Evolutionary conservation across 1,140 invertebrate species (phyloP).

Genomic region (Drosophila cardini): DNA sequence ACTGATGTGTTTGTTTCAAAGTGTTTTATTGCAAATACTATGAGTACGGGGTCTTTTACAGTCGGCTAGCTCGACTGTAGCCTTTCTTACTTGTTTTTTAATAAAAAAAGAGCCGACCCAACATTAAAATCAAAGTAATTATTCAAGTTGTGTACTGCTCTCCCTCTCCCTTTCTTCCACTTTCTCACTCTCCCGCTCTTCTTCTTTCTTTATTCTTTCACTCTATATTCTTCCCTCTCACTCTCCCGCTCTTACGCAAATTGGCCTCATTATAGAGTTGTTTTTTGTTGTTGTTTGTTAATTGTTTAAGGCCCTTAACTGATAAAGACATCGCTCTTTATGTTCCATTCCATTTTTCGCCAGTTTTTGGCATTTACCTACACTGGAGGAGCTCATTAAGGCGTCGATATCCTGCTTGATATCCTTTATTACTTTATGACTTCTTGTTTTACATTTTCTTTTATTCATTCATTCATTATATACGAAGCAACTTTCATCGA

Average conservation of each 20-base stretch:
- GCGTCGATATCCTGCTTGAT: conserved; percentile 61
- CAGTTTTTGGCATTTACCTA: conserved; percentile 1
- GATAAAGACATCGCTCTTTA: conserved; percentile 67
- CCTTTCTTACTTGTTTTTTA: conserved; percentile 5
- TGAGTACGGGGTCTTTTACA: too few species aligned
- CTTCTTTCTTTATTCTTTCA: background rate
- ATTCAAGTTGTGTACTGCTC: conserved; percentile 65
- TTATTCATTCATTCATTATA: conserved; percentile 34
- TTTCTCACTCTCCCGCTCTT: conserved; percentile 9
- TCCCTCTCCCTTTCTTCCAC: conserved; percentile 5
- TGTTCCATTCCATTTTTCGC: conserved; percentile 8
- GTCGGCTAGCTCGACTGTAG: background rate
- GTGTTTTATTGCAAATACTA: too few species aligned
- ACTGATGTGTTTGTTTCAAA: too few species aligned
- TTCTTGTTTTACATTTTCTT: conserved; percentile 54
- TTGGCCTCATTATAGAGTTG: conserved; percentile 73
- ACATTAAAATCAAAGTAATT: conserved; percentile 81
- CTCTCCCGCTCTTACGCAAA: conserved; percentile 52
- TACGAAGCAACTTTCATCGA: conserved; percentile 36
- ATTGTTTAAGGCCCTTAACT: conserved; percentile 65
- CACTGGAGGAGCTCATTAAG: conserved; percentile 64
- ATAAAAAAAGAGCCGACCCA: conserved; percentile 5
- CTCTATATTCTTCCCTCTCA: background rate
- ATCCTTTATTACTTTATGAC: conserved; percentile 78
- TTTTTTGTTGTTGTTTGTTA: conserved; percentile 72